Base-by-base conservation (phyloP, 2,797 vertebrate species). In the Rhinoraja longicauda region DNA sequence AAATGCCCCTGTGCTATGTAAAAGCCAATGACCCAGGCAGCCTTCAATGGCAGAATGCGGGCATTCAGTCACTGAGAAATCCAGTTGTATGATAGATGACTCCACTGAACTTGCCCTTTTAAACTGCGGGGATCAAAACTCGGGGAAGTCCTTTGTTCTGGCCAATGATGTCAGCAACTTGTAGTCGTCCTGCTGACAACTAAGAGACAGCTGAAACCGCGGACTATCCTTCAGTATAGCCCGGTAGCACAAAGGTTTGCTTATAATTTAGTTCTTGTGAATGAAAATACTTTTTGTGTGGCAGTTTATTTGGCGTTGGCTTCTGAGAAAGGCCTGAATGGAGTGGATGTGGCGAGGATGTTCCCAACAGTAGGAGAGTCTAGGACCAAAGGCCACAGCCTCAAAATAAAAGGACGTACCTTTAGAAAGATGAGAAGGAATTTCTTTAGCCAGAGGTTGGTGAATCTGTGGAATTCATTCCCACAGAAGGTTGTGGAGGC, bases 171-270 rank as follows among this genome's bases (percentile, higher is more conserved):
- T 94, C 94, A 94, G 93, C 1, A 0, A 81, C 91, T 93, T 86
- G 57, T 79, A 93, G 93, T 10, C 36, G 88, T 93, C 1, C 64
- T 93, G 82, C 7, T 0, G 93, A 94, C 82, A 53, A 92, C 94
- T 93, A n/a, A 93, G 2, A 93, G 94, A 93, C 90, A 94, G 93
- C 93, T 24, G 8, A 93, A 77, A 45, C 0, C 93, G 93, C 93
- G 93, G 94, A 94, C 90, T 76, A 0, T 0, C 94, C 93, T 93
- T 93, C 0, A 24, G 93, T 59, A 94, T 93, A 78, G 93, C 93
- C 94, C 81, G 90, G 95, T 32, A 94, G 93, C 93, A 96, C 96
- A 96, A 96, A 96, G 95, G 93, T 94, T 96, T 95, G 79, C 94
- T 95, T 96, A 95, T 96, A 94, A 94, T 21, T 93, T n/a, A 73